A percentile compares a stretch with the other conserved stretches of the same genome.
Evolutionary conservation across 2,113 vertebrate species (phyloP).

Genomic region (Solea solea): DNA sequence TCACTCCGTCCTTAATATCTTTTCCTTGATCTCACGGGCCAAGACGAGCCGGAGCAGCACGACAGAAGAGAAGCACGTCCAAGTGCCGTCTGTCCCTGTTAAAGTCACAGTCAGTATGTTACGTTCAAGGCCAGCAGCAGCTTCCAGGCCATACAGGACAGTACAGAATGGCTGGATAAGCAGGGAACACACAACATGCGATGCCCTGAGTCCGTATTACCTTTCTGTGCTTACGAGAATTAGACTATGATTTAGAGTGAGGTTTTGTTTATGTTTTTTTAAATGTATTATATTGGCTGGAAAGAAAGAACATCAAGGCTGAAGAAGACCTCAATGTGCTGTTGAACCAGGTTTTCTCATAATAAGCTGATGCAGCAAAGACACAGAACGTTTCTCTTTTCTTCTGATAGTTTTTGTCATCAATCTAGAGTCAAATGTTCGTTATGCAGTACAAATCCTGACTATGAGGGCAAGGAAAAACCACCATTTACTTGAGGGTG

Average conservation of each 20-base stretch:
- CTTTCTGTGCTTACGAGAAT: conserved; percentile 4
- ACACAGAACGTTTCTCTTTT: neutral
- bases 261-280: neutral
- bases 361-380: neutral
- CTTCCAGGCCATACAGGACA: conserved; percentile 17
- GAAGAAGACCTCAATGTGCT: neutral
- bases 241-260: neutral
- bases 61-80: conserved; percentile 53
- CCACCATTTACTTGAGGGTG: neutral
- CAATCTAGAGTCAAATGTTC: neutral
- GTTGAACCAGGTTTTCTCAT: no score
- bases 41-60: conserved; percentile 48
- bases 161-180: conserved; percentile 49
- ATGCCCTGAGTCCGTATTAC: conserved; percentile 15
- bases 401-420: neutral
- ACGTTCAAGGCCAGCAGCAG: conserved; percentile 37
- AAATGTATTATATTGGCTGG: neutral
- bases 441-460: neutral
- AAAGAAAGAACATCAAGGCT: neutral
- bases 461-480: neutral
- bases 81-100: conserved; percentile 46
- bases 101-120: conserved; percentile 47
- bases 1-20: conserved; percentile 18
- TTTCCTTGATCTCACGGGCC: conserved; percentile 37
- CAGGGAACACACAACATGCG: conserved; percentile 23